A percentile compares a stretch with the other conserved stretches of the same genome.
These are phyloP conservation scores for Sphecodes monilicornis DNA, from an alignment of 2,888 invertebrate genomes.

Conservation along the genomic window DNA sequence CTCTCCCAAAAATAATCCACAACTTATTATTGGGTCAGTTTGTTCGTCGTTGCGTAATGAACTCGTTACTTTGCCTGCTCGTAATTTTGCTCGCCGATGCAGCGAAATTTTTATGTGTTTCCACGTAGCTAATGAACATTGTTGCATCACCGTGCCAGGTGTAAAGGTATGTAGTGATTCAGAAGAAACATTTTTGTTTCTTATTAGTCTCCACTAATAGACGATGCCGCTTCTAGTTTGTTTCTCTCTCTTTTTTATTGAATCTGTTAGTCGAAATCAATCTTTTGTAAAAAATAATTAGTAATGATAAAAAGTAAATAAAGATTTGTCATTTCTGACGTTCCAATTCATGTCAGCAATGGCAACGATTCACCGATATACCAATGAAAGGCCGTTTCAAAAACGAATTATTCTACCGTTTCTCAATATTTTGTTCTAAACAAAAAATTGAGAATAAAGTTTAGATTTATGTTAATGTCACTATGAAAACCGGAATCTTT, in stretches of 20 bases:
- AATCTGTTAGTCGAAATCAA: too few relatives aligned
- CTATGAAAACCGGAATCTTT: too few relatives aligned
- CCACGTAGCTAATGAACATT: not conserved
- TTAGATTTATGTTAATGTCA: too few relatives aligned
- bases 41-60: conserved; percentile 20
- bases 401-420: too few relatives aligned
- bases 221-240: not conserved
- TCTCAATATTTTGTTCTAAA: too few relatives aligned
- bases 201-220: not conserved
- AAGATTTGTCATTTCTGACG: too few relatives aligned
- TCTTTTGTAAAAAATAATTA: too few relatives aligned
- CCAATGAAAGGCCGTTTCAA: too few relatives aligned
- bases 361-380: too few relatives aligned
- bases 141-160: not conserved
- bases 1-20: conserved; percentile 6
- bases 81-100: not conserved
- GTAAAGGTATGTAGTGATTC: not conserved
- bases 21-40: conserved; percentile 20
- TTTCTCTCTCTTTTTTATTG: not conserved
- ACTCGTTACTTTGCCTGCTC: conserved; percentile 5
- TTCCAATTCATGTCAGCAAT: too few relatives aligned
- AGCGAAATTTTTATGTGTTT: not conserved
- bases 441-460: too few relatives aligned
- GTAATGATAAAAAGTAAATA: too few relatives aligned
- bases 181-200: not conserved